phyloP scores from a whole-genome alignment of 2,797 vertebrate genomes.

The Cygnus olor region DNA sequence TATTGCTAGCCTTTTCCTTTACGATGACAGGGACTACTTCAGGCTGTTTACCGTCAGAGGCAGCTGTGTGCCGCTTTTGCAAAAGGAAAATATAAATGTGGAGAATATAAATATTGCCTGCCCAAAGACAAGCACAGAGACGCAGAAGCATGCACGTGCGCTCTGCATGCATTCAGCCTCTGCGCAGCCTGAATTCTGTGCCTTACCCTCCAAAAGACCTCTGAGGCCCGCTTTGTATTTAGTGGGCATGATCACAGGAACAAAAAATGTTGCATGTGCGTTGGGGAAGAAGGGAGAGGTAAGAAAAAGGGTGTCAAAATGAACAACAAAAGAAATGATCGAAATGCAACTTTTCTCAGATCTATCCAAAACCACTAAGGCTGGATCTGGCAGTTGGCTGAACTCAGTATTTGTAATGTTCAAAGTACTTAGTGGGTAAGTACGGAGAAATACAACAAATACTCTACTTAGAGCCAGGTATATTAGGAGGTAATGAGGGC shows the following conservation, averaged over 20 bases:
- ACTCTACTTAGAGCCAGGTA: conserved; percentile 6
- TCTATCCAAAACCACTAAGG: background rate
- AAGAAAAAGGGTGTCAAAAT: background rate
- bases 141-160: rapidly evolving
- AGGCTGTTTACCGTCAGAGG: background rate
- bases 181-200: rapidly evolving
- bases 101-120: background rate
- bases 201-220: background rate
- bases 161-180: background rate
- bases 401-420: conserved; percentile 63
- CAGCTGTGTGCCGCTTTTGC: background rate
- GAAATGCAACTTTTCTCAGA: background rate
- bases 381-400: conserved; percentile 52
- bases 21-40: background rate
- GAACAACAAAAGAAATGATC: background rate
- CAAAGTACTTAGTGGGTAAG: conserved; percentile 58
- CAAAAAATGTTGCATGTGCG: rapidly evolving
- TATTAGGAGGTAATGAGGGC: background rate
- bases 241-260: background rate
- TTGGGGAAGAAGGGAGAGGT: background rate
- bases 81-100: background rate
- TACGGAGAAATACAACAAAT: conserved; percentile 36
- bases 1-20: background rate
- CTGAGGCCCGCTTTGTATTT: background rate
- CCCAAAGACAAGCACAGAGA: background rate